Conservation (phyloP, 1,140 invertebrate genomes). For the Stegodyphus dumicola region DNA sequence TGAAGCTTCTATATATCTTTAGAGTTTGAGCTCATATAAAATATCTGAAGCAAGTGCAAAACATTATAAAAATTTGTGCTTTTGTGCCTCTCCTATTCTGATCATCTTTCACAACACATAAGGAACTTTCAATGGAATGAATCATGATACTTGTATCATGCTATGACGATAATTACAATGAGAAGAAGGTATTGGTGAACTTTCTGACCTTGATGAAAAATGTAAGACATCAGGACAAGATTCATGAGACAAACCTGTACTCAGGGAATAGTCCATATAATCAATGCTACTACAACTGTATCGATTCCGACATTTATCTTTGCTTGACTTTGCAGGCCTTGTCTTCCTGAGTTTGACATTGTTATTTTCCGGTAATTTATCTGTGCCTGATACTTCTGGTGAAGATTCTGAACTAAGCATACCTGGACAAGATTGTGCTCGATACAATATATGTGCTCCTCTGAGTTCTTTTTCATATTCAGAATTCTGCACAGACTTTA, state of each 20-base stretch:
- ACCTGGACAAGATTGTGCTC: slow-evolving; percentile 61
- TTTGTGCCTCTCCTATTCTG: neutral
- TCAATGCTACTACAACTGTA: slow-evolving; percentile 62
- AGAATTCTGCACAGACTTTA: neutral
- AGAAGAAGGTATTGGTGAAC: slow-evolving; percentile 7
- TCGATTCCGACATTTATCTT: slow-evolving; percentile 48
- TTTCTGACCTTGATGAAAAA: neutral
- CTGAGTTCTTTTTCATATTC: neutral
- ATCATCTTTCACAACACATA: neutral
- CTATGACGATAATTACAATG: slow-evolving; percentile 49
- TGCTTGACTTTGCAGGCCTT: neutral
- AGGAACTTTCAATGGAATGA: slow-evolving; percentile 55
- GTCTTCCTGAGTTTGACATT: slow-evolving; percentile 26
- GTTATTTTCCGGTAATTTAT: neutral
- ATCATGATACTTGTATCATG: slow-evolving; percentile 62
- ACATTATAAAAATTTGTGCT: neutral
- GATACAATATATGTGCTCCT: slow-evolving; percentile 44
- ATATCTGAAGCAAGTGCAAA: neutral
- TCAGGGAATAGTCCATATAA: slow-evolving; percentile 28
- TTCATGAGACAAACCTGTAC: slow-evolving; percentile 4
- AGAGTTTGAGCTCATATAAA: neutral
- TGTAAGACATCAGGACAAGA: slow-evolving; percentile 51
- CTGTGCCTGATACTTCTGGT: neutral
- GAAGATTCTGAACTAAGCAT: slow-evolving; percentile 44
- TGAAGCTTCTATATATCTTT: neutral